Percentiles rank a stretch among this genome's conserved stretches.
Conservation (phyloP, 2,797 vertebrate genomes). For the Hapalemur alaotrensis region DNA sequence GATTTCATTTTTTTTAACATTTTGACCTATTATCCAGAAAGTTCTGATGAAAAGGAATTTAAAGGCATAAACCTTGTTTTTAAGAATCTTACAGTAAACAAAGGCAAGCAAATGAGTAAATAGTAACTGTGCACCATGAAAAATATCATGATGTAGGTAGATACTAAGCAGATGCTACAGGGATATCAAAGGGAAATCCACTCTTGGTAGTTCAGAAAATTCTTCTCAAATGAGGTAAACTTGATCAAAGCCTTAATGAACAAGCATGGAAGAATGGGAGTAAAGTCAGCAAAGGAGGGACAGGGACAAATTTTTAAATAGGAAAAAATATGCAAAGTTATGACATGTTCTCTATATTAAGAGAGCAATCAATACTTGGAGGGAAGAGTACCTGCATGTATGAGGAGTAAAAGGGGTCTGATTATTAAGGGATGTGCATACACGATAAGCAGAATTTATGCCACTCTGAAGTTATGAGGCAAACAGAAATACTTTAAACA, state of each 20-base stretch:
- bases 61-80: not conserved
- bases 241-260: not conserved
- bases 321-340: not conserved
- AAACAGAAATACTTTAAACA: not conserved
- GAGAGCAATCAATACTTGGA: not conserved
- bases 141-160: not conserved
- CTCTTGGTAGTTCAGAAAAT: not conserved
- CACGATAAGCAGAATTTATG: not conserved
- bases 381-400: accelerated
- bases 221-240: not conserved
- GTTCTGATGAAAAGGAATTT: not conserved
- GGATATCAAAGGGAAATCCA: not conserved
- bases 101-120: not conserved
- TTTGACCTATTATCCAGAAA: not conserved
- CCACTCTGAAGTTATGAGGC: not conserved
- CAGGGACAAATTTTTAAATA: not conserved
- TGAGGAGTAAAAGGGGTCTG: not conserved
- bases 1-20: not conserved
- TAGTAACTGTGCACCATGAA: not conserved
- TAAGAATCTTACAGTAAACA: not conserved
- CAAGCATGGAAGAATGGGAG: not conserved
- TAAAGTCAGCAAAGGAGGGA: not conserved
- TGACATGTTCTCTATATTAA: not conserved
- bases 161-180: not conserved
- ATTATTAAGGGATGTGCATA: not conserved